Conservation (phyloP, 1,140 invertebrate genomes). For the Monochamus saltuarius region DNA sequence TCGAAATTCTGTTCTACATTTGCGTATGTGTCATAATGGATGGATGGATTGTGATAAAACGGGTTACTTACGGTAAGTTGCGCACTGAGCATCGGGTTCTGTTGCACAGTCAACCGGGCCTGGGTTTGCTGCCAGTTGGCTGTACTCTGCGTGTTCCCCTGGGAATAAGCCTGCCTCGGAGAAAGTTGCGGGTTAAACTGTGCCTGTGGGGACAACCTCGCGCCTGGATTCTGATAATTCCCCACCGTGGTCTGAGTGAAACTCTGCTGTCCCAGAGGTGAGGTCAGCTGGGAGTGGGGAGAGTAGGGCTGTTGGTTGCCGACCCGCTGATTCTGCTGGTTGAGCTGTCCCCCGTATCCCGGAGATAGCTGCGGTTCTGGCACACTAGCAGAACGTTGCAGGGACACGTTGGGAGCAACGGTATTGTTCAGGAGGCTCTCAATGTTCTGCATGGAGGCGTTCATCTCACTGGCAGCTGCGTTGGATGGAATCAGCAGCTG, state of each 20-base stretch:
- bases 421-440: slow-evolving; percentile 75
- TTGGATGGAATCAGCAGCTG: slow-evolving; percentile 67
- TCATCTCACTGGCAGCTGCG: slow-evolving; percentile 63
- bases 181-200: slow-evolving; percentile 47
- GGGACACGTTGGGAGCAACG: slow-evolving; percentile 79
- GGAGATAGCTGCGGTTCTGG: slow-evolving; percentile 73
- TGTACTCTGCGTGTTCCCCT: slow-evolving; percentile 23
- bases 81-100: slow-evolving; percentile 79
- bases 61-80: slow-evolving; percentile 66
- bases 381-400: slow-evolving; percentile 65
- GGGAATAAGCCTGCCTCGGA: slow-evolving; percentile 42
- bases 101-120: slow-evolving; percentile 55
- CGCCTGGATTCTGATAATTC: slow-evolving; percentile 38
- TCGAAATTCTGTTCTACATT: too few species aligned
- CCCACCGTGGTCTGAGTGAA: slow-evolving; percentile 37
- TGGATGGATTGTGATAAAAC: too few species aligned
- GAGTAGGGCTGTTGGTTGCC: slow-evolving; percentile 54
- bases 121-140: slow-evolving; percentile 36
- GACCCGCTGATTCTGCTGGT: slow-evolving; percentile 46
- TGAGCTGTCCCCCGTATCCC: slow-evolving; percentile 53
- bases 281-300: slow-evolving; percentile 51
- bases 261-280: slow-evolving; percentile 45
- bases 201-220: slow-evolving; percentile 43
- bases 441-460: slow-evolving; percentile 64
- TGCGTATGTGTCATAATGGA: too few species aligned